Evolutionary conservation across 2,113 vertebrate species (phyloP).

Genomic region (Haplochromis vanheusdeni): DNA sequence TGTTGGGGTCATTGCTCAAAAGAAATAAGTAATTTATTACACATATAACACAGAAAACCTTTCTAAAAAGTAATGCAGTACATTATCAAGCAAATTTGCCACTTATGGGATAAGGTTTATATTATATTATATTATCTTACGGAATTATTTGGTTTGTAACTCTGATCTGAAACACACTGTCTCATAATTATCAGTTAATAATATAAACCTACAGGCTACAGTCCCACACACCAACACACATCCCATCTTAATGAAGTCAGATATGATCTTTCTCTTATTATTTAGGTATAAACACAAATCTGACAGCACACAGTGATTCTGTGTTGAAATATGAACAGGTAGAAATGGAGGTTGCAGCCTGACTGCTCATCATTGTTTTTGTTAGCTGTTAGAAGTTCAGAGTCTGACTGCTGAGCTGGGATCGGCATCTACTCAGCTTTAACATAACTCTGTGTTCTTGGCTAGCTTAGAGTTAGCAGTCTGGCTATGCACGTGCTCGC

Average conservation of each 20-base stretch:
- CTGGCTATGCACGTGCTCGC: accelerated
- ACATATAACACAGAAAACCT: background rate
- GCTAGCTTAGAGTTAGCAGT: background rate
- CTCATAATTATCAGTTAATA: background rate
- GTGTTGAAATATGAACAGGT: background rate
- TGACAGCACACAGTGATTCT: background rate
- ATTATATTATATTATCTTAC: background rate
- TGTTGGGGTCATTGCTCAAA: background rate
- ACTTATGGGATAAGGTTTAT: background rate
- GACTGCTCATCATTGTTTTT: background rate
- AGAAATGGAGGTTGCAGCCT: background rate
- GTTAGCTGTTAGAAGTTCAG: background rate
- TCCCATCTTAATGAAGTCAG: background rate
- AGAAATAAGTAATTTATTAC: background rate
- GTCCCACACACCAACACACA: background rate
- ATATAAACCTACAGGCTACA: background rate
- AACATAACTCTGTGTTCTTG: background rate
- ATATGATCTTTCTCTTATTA: background rate
- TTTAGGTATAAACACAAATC: background rate
- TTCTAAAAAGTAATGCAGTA: background rate
- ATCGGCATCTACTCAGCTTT: accelerated
- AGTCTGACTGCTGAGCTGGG: background rate
- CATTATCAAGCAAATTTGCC: background rate
- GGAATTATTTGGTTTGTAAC: background rate
- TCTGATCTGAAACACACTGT: background rate